Base-by-base conservation (phyloP, 2,888 invertebrate species). In the Quadroppia sp. region DNA sequence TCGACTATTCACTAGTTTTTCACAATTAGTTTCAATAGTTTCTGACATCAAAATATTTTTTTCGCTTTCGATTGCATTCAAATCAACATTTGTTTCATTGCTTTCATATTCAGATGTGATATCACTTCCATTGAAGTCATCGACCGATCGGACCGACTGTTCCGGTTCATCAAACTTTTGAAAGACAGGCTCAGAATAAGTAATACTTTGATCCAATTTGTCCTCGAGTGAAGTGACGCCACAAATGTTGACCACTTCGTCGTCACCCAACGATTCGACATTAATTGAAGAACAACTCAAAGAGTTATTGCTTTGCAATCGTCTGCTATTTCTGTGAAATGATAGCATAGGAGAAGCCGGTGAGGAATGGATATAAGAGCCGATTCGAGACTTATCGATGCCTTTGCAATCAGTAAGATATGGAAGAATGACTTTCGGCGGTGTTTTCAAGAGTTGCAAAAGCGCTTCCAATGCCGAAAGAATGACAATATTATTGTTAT, bases 391-490 rank as follows among this genome's bases (percentile, higher is more conserved):
- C 42, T 69, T 69, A 69, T 69, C 69, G 20, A 69, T 69, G 23
- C 69, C 69, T 45, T 69, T 69, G 1, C 45, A 25, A 53, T 86
- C 86, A 28, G 87, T 79, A 20, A 91, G 80, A 1, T 85, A 83
- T 1, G 82, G 80, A 72, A 85, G 83, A 42, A 89, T 84, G 0
- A 84, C 83, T 0, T 85, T 84, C 2, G 86, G 86, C 77, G 81
- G 86, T 80, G 84, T 83, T 78, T 84, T 84, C 7, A 91, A 80
- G 2, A 91, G 80, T 70, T 87, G 86, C 28, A 87, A 86, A 36
- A 91, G 84, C 1, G 85, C 82, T 80, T 97, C 96, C 81, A 96
- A 85, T 23, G 93, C 88, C 0, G 92, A 89, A 80, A 94, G 94
- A 78, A 92, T 88, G 75, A 94, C 87, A 82, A 94, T 94, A 82